Conservation (phyloP, 2,113 vertebrate genomes). For the Scolopax mira region DNA sequence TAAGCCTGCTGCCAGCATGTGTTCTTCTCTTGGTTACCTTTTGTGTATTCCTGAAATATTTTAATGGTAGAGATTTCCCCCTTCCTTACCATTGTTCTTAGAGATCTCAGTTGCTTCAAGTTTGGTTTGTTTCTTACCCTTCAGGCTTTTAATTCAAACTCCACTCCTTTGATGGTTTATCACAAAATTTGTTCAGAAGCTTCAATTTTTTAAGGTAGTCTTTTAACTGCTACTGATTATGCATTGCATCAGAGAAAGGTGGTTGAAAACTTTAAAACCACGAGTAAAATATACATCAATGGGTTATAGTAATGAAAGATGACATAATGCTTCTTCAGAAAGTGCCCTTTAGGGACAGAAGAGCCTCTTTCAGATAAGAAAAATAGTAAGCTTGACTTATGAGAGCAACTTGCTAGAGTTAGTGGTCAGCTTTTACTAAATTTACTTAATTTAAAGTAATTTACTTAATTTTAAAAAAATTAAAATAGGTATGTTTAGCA, state of each 20-base stretch:
- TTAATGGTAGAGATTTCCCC: neutral
- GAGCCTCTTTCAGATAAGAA: neutral
- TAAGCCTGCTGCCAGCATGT: neutral
- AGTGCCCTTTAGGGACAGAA: slow-evolving; percentile 7
- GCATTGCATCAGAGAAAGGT: slow-evolving; percentile 48
- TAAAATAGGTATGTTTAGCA: neutral
- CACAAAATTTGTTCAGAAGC: slow-evolving; percentile 34
- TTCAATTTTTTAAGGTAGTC: slow-evolving; percentile 36
- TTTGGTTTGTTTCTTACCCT: slow-evolving; percentile 33
- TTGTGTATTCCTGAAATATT: neutral
- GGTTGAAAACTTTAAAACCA: slow-evolving; percentile 66
- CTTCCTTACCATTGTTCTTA: neutral
- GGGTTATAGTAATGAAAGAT: slow-evolving; percentile 49
- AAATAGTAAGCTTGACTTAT: neutral
- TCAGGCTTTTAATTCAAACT: neutral
- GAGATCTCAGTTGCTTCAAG: slow-evolving; percentile 10
- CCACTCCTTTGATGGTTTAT: slow-evolving; percentile 42
- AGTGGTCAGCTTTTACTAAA: neutral
- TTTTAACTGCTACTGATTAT: slow-evolving; percentile 44
- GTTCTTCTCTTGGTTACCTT: neutral
- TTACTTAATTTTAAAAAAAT: neutral
- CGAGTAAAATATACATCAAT: slow-evolving; percentile 71
- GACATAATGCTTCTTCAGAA: slow-evolving; percentile 46
- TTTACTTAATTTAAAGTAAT: no score
- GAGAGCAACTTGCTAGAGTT: neutral